These are phyloP conservation scores for Gastrophysa polygoni DNA, from an alignment of 2,888 invertebrate species.

Conservation along the genomic window DNA sequence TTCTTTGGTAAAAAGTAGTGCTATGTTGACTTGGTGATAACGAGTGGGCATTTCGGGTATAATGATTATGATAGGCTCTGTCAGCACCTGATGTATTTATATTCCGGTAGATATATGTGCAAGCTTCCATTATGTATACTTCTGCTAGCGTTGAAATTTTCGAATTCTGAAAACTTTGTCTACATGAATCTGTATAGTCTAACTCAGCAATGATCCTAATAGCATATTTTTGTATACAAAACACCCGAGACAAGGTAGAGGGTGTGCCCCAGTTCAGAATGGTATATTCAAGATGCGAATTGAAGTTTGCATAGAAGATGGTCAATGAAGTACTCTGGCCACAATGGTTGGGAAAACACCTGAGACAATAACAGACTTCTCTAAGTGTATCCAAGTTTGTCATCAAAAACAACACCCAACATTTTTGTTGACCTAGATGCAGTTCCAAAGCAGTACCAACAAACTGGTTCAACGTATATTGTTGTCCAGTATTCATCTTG, in stretches of 20 bases:
- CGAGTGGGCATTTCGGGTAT: background rate
- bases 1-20: background rate
- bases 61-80: too few relatives aligned
- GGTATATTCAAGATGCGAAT: slow-evolving; percentile 3
- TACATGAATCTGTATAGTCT: background rate
- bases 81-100: background rate
- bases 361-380: background rate
- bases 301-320: background rate
- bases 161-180: background rate
- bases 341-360: background rate
- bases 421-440: background rate
- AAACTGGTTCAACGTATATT: background rate
- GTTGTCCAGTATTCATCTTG: background rate
- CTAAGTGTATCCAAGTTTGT: background rate
- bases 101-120: slow-evolving; percentile 8
- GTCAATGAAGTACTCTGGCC: too few relatives aligned
- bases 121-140: slow-evolving; percentile 5
- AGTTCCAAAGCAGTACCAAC: background rate
- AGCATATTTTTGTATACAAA: slow-evolving; percentile 1
- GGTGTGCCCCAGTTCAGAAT: slow-evolving; percentile 2
- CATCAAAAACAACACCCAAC: background rate
- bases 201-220: slow-evolving; percentile 8
- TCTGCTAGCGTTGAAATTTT: too few relatives aligned
- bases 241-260: background rate
- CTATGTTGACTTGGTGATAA: background rate